phyloP scores from a whole-genome alignment of 2,888 invertebrate species.

The Temnothorax rugatulus region DNA sequence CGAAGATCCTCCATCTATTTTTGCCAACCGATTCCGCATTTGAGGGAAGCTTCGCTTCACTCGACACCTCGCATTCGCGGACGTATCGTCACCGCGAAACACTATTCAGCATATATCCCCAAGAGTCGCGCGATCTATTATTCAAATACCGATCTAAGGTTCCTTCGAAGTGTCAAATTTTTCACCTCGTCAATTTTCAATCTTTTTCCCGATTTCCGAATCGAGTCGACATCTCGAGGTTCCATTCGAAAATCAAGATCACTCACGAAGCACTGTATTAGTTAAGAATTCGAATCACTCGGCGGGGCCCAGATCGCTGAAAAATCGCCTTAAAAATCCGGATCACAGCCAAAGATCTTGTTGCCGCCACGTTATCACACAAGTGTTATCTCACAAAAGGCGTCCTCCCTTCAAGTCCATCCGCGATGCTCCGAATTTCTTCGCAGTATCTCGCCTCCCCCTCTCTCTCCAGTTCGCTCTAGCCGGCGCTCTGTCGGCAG shows the following conservation, averaged over 20 bases:
- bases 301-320: background rate
- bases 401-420: background rate
- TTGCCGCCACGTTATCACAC: background rate
- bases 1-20: background rate
- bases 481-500: background rate
- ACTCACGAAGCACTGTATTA: background rate
- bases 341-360: background rate
- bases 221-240: background rate
- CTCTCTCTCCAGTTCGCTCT: background rate
- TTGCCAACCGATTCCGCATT: conserved; percentile 9
- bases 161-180: background rate
- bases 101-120: background rate
- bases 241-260: background rate
- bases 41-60: background rate
- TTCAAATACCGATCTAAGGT: background rate
- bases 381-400: background rate
- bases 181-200: background rate
- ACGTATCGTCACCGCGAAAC: background rate
- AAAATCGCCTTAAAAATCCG: background rate
- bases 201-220: background rate
- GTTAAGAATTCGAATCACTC: background rate
- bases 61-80: background rate
- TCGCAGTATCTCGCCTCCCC: background rate
- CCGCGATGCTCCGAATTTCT: background rate
- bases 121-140: background rate